A percentile compares a stretch with the other conserved stretches of the same genome.
Conservation (phyloP, 2,888 invertebrate genomes). For the Teinopalpus imperialis region DNA sequence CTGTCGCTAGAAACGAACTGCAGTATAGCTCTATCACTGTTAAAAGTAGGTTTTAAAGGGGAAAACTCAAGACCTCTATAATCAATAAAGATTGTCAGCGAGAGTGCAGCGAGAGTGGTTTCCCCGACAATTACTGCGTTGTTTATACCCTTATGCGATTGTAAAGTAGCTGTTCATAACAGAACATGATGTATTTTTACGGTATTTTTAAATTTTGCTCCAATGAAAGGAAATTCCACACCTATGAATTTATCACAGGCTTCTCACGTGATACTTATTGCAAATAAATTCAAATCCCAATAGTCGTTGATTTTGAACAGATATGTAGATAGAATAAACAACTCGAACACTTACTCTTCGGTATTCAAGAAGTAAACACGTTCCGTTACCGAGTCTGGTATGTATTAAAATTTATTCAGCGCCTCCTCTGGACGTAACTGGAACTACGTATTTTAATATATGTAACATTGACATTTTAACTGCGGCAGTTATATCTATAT, state of each 20-base stretch:
- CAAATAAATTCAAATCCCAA: conserved; percentile 17
- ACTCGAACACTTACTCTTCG: conserved; percentile 19
- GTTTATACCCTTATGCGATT: conserved; percentile 14
- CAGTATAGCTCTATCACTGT: no score
- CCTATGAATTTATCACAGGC: not conserved
- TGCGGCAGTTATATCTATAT: not conserved
- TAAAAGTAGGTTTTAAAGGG: no score
- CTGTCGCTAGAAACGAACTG: no score
- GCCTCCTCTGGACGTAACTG: conserved; percentile 22
- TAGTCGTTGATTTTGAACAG: conserved; percentile 5
- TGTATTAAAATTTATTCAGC: conserved; percentile 25
- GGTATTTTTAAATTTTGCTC: not conserved
- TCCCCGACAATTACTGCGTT: conserved; percentile 10
- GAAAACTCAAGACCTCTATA: no score
- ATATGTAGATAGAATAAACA: conserved; percentile 21
- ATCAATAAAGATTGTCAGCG: conserved; percentile 1
- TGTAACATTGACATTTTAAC: conserved; percentile 17
- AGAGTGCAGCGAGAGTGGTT: conserved; percentile 18
- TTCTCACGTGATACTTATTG: not conserved
- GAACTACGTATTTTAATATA: conserved; percentile 17
- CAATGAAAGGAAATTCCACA: not conserved
- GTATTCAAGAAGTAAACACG: conserved; percentile 24
- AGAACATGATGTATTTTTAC: conserved; percentile 5
- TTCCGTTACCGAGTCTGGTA: conserved; percentile 21
- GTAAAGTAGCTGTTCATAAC: conserved; percentile 8